These are phyloP conservation scores for Hyalella azteca DNA, from an alignment of 2,888 invertebrate genomes.

Conservation along the genomic window DNA sequence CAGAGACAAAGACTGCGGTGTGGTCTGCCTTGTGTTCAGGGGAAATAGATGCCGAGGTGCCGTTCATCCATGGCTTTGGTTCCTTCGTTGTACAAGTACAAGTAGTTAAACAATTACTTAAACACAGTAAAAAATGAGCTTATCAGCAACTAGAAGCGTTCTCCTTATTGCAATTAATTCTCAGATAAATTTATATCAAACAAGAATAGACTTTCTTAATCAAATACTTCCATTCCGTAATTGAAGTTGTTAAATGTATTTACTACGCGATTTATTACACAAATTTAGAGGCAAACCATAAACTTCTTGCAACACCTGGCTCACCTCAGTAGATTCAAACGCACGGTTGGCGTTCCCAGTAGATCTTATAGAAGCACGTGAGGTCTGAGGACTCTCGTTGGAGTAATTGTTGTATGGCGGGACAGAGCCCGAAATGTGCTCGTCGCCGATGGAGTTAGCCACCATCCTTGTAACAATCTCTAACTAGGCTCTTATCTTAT, in stretches of 20 bases:
- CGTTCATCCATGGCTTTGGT: background rate
- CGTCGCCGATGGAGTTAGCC: slow-evolving; percentile 7
- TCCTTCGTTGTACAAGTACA: background rate
- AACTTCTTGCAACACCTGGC: no score
- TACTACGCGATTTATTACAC: no score
- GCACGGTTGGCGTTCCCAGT: background rate
- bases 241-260: no score
- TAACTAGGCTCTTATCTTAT: no score
- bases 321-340: background rate
- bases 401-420: background rate
- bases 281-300: no score
- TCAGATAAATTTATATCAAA: no score
- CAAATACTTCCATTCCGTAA: no score
- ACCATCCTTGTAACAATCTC: no score
- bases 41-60: background rate
- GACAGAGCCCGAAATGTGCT: background rate
- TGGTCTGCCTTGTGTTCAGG: background rate
- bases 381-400: background rate
- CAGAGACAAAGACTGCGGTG: background rate
- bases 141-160: no score
- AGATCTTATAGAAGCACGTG: background rate
- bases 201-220: no score
- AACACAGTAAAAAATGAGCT: no score
- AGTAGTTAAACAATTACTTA: background rate
- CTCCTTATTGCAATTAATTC: no score